phyloP scores from a whole-genome alignment of 2,113 vertebrate genomes.

The Syrmaticus mikado region DNA sequence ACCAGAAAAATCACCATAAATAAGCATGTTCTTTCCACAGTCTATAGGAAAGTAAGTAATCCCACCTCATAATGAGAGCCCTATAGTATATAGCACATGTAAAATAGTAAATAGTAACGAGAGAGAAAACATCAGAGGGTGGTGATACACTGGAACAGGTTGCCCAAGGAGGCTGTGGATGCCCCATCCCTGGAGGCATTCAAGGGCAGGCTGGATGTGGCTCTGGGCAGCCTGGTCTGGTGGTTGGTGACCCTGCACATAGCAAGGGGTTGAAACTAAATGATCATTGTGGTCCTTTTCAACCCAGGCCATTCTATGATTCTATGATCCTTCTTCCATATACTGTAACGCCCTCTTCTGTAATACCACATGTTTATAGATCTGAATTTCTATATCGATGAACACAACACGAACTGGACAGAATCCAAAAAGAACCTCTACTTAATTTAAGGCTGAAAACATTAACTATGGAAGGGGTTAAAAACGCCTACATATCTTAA shows the following conservation, averaged over 20 bases:
- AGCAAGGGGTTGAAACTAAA: too few species aligned
- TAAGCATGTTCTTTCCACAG: background rate
- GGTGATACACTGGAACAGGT: too few species aligned
- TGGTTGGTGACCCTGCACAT: too few species aligned
- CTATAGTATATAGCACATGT: background rate
- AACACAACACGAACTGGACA: background rate
- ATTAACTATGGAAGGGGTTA: background rate
- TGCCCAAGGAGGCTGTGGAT: too few species aligned
- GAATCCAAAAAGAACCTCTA: background rate
- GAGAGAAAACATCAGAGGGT: background rate
- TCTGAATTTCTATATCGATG: background rate
- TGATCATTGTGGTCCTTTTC: too few species aligned
- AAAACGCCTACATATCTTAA: background rate
- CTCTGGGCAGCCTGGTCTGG: too few species aligned
- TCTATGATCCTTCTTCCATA: background rate
- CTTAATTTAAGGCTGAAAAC: constrained; percentile 7
- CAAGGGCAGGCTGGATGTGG: too few species aligned
- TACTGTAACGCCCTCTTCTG: background rate
- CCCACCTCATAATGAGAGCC: background rate
- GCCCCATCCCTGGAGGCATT: too few species aligned
- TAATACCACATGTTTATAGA: background rate
- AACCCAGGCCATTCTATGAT: too few species aligned
- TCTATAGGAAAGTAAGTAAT: background rate
- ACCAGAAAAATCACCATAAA: background rate
- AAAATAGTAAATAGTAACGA: background rate